Percentiles rank a stretch among this genome's conserved stretches.
Conservation (phyloP, 2,888 invertebrate genomes). For the Idaea straminata region DNA sequence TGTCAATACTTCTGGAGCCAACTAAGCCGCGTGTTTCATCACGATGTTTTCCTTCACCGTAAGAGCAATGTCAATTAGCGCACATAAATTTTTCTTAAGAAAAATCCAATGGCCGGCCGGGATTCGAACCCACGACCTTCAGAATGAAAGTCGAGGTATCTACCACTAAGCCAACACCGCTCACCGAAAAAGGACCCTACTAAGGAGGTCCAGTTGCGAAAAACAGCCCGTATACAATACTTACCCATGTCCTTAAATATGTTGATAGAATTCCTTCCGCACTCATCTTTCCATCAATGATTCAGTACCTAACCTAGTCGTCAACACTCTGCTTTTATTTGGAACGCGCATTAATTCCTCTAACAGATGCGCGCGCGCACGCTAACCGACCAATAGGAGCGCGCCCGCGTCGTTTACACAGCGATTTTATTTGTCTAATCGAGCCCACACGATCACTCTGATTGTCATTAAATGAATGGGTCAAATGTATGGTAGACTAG, state of each 20-base stretch:
- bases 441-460: not conserved
- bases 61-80: too few relatives aligned
- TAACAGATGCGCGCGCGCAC: constrained; percentile 65
- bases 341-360: constrained; percentile 60
- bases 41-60: too few relatives aligned
- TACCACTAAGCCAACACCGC: too few relatives aligned
- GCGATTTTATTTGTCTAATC: not conserved
- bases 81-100: too few relatives aligned
- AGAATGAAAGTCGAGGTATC: too few relatives aligned
- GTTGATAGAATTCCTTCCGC: not conserved
- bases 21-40: too few relatives aligned
- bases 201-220: too few relatives aligned
- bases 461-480: not conserved
- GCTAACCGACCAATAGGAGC: constrained; percentile 39
- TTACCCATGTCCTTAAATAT: not conserved
- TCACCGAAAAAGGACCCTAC: too few relatives aligned
- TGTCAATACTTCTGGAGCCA: too few relatives aligned
- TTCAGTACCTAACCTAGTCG: constrained; percentile 25
- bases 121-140: too few relatives aligned
- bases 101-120: too few relatives aligned
- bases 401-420: constrained; percentile 19
- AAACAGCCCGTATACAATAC: too few relatives aligned
- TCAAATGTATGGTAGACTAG: not conserved
- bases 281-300: constrained; percentile 6
- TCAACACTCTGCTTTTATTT: constrained; percentile 44